These are phyloP conservation scores for Theretra japonica DNA, from an alignment of 2,888 invertebrate genomes.

Conservation along the genomic window DNA sequence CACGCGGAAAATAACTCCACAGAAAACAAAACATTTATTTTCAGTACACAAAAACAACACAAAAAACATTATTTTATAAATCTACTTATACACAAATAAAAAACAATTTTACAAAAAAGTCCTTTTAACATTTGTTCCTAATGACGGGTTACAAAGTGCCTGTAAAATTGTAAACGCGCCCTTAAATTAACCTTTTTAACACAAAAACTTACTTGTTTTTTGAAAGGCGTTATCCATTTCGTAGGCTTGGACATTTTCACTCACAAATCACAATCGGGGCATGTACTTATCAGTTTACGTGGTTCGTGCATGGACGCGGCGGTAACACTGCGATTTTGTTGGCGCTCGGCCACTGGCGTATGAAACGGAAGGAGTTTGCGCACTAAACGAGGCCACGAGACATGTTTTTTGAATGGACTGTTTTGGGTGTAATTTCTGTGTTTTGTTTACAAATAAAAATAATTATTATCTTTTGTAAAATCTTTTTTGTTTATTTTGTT, in stretches of 20 bases:
- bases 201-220: constrained; percentile 35
- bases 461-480: too few relatives aligned
- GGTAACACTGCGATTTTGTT: not conserved
- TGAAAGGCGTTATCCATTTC: constrained; percentile 38
- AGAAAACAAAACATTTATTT: too few relatives aligned
- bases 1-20: too few relatives aligned
- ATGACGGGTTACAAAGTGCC: too few relatives aligned
- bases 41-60: too few relatives aligned
- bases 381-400: not conserved
- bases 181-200: not conserved
- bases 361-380: constrained; percentile 21
- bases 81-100: too few relatives aligned
- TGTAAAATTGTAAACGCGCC: too few relatives aligned
- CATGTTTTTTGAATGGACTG: not conserved
- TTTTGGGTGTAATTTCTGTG: not conserved
- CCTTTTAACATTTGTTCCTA: too few relatives aligned
- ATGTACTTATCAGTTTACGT: not conserved
- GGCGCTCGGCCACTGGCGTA: not conserved
- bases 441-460: not conserved
- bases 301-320: not conserved
- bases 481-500: too few relatives aligned
- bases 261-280: constrained; percentile 16
- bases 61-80: too few relatives aligned
- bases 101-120: too few relatives aligned
- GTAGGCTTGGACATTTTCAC: constrained; percentile 16